Conservation (phyloP, 2,113 vertebrate genomes). For the Pterocles burchelli region DNA sequence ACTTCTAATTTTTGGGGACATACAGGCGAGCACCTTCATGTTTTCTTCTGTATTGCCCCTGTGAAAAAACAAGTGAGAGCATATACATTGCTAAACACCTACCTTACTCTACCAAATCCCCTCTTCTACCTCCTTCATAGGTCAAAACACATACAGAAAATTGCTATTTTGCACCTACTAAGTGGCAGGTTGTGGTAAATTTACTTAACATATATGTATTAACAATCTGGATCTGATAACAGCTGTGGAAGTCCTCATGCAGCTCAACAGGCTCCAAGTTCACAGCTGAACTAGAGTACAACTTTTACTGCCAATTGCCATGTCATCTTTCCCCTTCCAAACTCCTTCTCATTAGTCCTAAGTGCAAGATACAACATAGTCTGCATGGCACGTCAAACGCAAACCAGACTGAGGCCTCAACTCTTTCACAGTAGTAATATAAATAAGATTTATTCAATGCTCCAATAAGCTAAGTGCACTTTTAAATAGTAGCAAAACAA, state of each 20-base stretch:
- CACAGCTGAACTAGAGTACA: neutral
- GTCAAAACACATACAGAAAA: neutral
- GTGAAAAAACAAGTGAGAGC: neutral
- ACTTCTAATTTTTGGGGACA: neutral
- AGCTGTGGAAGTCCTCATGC: rapidly evolving
- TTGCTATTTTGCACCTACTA: neutral
- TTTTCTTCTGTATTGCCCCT: neutral
- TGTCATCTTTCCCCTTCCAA: neutral
- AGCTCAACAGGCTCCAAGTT: neutral
- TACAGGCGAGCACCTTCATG: rapidly evolving
- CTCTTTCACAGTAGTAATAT: neutral
- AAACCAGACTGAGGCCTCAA: neutral
- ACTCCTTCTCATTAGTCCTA: neutral
- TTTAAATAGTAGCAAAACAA: neutral
- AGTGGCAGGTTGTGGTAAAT: neutral
- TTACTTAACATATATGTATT: neutral
- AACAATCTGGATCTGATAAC: neutral
- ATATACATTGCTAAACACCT: neutral
- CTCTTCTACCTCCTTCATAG: neutral
- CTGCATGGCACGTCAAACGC: neutral
- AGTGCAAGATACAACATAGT: neutral
- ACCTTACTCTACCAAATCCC: neutral
- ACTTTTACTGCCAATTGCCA: neutral
- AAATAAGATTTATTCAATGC: neutral
- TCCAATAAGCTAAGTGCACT: neutral